phyloP scores from a whole-genome alignment of 2,797 vertebrate genomes.

The Melanotaenia parkinsoni region DNA sequence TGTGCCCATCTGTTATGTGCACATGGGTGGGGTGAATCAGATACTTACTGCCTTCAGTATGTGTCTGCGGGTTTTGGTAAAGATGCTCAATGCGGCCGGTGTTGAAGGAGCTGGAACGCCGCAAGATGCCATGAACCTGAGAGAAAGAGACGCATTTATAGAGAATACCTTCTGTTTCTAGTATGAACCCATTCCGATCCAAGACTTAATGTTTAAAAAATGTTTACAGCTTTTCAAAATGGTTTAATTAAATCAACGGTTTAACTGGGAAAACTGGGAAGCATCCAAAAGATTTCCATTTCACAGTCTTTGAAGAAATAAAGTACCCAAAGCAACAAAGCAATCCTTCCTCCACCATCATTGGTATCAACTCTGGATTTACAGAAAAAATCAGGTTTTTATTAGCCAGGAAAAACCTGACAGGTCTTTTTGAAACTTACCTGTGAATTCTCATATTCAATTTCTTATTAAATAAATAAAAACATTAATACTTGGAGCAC shows the following conservation, averaged over 20 bases:
- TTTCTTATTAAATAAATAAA: not conserved
- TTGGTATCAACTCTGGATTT: no score
- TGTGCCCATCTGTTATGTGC: not conserved
- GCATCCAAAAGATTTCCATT: not conserved
- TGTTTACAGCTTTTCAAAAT: not conserved
- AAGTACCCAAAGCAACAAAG: not conserved
- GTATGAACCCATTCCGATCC: no score
- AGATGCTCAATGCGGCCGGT: constrained; percentile 98
- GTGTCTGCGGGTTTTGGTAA: constrained; percentile 94
- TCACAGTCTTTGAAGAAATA: not conserved
- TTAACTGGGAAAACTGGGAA: not conserved
- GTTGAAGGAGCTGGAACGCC: constrained; percentile 98
- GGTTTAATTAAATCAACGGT: no score
- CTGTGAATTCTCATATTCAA: not conserved
- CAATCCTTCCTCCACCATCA: not conserved
- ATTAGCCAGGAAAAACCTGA: not conserved
- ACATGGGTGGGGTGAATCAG: not conserved
- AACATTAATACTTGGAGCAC: not conserved
- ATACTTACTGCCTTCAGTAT: constrained; percentile 94
- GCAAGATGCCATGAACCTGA: constrained; percentile 94
- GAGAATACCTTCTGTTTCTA: no score
- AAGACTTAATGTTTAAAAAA: not conserved
- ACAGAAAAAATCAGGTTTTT: not conserved
- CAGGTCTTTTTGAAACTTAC: not conserved
- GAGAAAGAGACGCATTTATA: not conserved